Evolutionary conservation across 2,888 invertebrate genomes (phyloP).

Genomic region (Pammene aurita): DNA sequence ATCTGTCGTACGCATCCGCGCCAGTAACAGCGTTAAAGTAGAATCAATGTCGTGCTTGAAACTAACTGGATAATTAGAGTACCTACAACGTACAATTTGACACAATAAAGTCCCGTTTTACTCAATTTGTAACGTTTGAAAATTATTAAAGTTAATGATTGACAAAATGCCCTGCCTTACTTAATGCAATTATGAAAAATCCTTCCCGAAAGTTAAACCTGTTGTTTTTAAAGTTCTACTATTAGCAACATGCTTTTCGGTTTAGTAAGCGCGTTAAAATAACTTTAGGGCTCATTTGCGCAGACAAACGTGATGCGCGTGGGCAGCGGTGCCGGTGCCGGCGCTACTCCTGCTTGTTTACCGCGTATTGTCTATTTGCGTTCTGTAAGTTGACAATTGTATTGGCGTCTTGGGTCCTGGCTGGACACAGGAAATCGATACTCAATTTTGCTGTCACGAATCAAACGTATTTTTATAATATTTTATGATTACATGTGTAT

Average conservation of each 20-base stretch:
- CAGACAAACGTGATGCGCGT: conserved; percentile 57
- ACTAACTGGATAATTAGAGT: too few relatives aligned
- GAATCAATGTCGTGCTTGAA: too few relatives aligned
- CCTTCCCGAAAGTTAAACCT: background rate
- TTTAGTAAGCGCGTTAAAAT: conserved; percentile 48
- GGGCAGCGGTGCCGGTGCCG: conserved; percentile 50
- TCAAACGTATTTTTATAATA: background rate
- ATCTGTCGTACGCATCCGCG: too few relatives aligned
- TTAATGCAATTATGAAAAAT: too few relatives aligned
- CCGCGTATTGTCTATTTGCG: conserved; percentile 68
- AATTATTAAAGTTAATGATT: too few relatives aligned
- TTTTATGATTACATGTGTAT: background rate
- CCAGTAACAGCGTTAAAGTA: too few relatives aligned
- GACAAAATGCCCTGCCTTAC: too few relatives aligned
- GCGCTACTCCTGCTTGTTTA: conserved; percentile 74
- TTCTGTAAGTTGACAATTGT: conserved; percentile 58
- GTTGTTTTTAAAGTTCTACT: conserved; percentile 10
- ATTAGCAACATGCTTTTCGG: conserved; percentile 39
- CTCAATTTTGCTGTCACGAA: background rate
- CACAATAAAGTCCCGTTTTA: too few relatives aligned
- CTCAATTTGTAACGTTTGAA: too few relatives aligned
- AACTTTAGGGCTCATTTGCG: conserved; percentile 58
- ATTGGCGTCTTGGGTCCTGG: conserved; percentile 51
- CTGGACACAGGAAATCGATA: conserved; percentile 51
- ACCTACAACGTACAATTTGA: too few relatives aligned